Evolutionary conservation across 2,888 invertebrate species (phyloP).

Genomic region (Tiliacea citrago): DNA sequence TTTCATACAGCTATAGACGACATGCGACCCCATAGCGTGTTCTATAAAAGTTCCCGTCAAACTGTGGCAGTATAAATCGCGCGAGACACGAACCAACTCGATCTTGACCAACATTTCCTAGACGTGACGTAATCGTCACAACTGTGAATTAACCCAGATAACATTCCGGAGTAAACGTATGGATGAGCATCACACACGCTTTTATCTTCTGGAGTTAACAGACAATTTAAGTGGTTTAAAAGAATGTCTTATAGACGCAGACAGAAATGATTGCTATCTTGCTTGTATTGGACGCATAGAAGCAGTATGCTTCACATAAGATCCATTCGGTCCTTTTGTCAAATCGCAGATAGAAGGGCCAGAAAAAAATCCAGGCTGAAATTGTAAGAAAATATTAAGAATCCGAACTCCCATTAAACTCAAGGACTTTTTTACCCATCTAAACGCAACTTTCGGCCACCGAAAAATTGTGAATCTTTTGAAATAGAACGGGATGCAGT

Average conservation of each 20-base stretch:
- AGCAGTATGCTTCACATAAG: too few species aligned
- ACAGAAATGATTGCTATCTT: background rate
- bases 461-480: background rate
- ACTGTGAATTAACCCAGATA: slow-evolving; percentile 72
- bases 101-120: slow-evolving; percentile 69
- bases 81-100: slow-evolving; percentile 67
- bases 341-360: slow-evolving; percentile 4
- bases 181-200: slow-evolving; percentile 55
- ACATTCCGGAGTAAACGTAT: slow-evolving; percentile 63
- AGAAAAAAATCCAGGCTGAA: background rate
- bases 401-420: too few species aligned
- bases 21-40: slow-evolving; percentile 65
- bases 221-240: slow-evolving; percentile 37
- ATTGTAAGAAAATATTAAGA: background rate
- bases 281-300: background rate
- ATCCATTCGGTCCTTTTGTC: background rate
- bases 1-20: slow-evolving; percentile 28
- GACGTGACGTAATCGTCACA: slow-evolving; percentile 70
- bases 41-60: slow-evolving; percentile 66
- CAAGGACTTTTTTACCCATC: background rate
- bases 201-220: slow-evolving; percentile 51
- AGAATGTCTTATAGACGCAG: slow-evolving; percentile 1
- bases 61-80: slow-evolving; percentile 57
- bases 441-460: background rate
- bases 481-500: slow-evolving; percentile 8